Evolutionary conservation across 1,140 invertebrate genomes (phyloP).

Genomic region (Lordiphosa collinella): DNA sequence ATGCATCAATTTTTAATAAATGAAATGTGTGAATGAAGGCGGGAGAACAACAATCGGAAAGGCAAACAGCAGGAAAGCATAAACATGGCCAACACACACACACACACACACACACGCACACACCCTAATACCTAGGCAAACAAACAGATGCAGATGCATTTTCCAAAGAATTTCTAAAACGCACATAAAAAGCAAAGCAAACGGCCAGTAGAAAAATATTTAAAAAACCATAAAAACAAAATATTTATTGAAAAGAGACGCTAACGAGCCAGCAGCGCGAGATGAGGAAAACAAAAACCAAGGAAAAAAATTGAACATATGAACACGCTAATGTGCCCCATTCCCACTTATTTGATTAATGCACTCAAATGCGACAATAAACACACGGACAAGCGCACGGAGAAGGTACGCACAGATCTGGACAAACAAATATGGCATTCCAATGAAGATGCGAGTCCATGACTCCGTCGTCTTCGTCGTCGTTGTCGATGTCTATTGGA

Average conservation of each 20-base stretch:
- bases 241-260: constrained; percentile 71
- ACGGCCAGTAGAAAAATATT: constrained; percentile 69
- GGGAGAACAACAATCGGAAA: constrained; percentile 52
- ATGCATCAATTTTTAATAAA: constrained; percentile 63
- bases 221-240: constrained; percentile 77
- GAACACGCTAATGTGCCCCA: constrained; percentile 56
- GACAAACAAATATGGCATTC: constrained; percentile 60
- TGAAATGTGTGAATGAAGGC: constrained; percentile 67
- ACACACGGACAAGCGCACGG: constrained; percentile 49
- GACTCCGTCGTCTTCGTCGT: background rate
- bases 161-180: constrained; percentile 67
- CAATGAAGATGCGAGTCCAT: constrained; percentile 10
- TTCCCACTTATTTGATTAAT: constrained; percentile 61
- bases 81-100: constrained; percentile 57
- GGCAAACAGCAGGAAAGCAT: constrained; percentile 74
- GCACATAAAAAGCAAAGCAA: constrained; percentile 66
- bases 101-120: constrained; percentile 37
- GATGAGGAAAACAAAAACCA: constrained; percentile 38
- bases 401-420: background rate
- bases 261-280: constrained; percentile 41
- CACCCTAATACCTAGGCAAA: constrained; percentile 62
- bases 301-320: constrained; percentile 36
- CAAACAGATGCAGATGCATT: constrained; percentile 66
- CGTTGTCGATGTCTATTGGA: constrained; percentile 61
- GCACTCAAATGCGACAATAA: constrained; percentile 75